A percentile compares a stretch with the other conserved stretches of the same genome.
Conservation (phyloP, 2,888 invertebrate species). For the Caenorhabditis macrosperma region DNA sequence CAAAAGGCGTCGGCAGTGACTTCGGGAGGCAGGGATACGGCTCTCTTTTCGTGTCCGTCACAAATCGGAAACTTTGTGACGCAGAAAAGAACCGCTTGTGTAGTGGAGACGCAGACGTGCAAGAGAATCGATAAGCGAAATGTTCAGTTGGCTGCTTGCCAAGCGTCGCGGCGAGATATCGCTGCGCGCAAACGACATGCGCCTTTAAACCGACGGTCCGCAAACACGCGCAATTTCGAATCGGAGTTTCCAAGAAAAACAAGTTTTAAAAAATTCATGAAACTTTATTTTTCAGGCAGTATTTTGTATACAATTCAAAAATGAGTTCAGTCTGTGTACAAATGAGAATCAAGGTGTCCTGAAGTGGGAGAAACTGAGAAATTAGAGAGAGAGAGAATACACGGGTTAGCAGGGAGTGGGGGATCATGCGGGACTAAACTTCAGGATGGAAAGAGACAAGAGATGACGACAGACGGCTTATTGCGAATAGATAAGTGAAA, state of each 20-base stretch:
- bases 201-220: constrained; percentile 18
- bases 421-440: constrained; percentile 36
- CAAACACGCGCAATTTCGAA: constrained; percentile 19
- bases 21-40: constrained; percentile 20
- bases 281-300: not conserved
- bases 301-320: constrained; percentile 3
- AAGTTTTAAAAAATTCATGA: not conserved
- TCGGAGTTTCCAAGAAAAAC: not conserved
- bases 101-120: constrained; percentile 10
- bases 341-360: constrained; percentile 44
- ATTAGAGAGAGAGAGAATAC: constrained; percentile 18
- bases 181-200: not conserved
- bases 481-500: not conserved
- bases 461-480: constrained; percentile 13
- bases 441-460: constrained; percentile 5
- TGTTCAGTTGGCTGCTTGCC: constrained; percentile 26
- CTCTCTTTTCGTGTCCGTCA: constrained; percentile 28
- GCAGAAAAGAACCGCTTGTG: constrained; percentile 26
- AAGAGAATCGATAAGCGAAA: constrained; percentile 31
- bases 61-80: constrained; percentile 44
- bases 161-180: constrained; percentile 48
- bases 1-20: constrained; percentile 37
- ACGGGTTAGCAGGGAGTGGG: constrained; percentile 1
- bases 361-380: constrained; percentile 24
- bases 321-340: constrained; percentile 38